Evolutionary conservation across 2,888 invertebrate genomes (phyloP), one percentile per base, ranked within the genome.

Genomic region (Agrotis exclamationis): DNA sequence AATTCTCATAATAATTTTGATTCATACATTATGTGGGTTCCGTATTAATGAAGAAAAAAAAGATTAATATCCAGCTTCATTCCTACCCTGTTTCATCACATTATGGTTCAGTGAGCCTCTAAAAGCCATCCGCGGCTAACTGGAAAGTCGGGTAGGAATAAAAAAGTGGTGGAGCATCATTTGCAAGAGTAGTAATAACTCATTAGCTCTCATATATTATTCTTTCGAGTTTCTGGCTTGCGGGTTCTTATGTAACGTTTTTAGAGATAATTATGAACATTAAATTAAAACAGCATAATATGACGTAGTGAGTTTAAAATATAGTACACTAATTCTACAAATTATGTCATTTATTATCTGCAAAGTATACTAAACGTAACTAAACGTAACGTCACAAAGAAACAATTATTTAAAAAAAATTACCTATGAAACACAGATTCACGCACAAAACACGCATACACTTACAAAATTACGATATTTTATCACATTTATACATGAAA

Each of bases 41-140:
- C 24, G 11, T 54, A n/a, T 3, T 7, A 3, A 6, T 33, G 18
- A 33, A 33, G 33, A 14, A 33, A 70, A 44, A n/a, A 39, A 18
- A 13, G 14, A 28, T 50, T 1, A 28, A 20, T 14, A 39, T 9
- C 1, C 20, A 63, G 20, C 39, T 16, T 44, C 54, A 28, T 48
- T 48, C 0, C n/a, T 39, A 22, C 14, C 5, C n/a, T 22, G 5
- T 75, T 54, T 75, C 24, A 72, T 51, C 39, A 39, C 11, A 58
- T 76, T 58, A 76, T 66, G 76, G 57, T 67, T 66, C 76, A 67
- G 20, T 76, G 76, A 76, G 16, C n/a, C 3, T 63, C 20, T 74
- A n/a, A 67, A 76, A 76, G 45, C 33, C 20, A 57, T 65, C 45
- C 20, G 66, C 66, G 20, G 22, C 50, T 45, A 33, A 56, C 48